Base-by-base conservation (phyloP, 2,888 invertebrate genomes). In the Pheosia tremula region DNA sequence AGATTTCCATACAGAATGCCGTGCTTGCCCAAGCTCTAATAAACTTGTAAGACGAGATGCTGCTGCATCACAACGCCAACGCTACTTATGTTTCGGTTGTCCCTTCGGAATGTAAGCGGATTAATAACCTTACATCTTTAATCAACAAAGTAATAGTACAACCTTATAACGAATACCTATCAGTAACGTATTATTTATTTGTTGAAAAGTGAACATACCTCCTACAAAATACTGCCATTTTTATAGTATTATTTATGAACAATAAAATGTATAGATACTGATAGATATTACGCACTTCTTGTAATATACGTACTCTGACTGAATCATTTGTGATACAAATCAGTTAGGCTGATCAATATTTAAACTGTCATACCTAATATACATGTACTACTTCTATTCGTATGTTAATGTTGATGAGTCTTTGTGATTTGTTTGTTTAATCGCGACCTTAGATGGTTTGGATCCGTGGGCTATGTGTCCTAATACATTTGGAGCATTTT, bases 211-310 rank as follows among this genome's bases (percentile, higher is more conserved):
- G 61, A 61, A 24, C 4, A 68, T 75, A 74, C 77, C 74, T 75
- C 72, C 24, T 24, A 68, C 60, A 57, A 67, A 24, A 57, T 66
- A 72, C 77, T 77, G 77, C 75, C 77, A 68, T 64, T 74, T 74
- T 69, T 57, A 41, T 71, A 62, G 4, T 53, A 66, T 61, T 69
- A 68, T 57, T 68, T 43, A 56, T 43, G 39, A 62, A 68, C 66
- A 70, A 64, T 69, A 59, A 61, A 63, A 62, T 69, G 0, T 62
- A 56, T 55, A 55, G 73, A 72, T 67, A 68, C 70, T 67, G 70
- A 39, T 70, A 63, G 59, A 58, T 67, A 64, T 65, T 61, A 36
- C 58, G 71, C 56, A 41, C 60, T 63, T 66, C 8, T 58, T 60
- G 37, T 67, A 55, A 50, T 47, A 56, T 39, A 59, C 55, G 50